Conservation (phyloP, 2,113 vertebrate species). For the Tricholaema leucomelas region DNA sequence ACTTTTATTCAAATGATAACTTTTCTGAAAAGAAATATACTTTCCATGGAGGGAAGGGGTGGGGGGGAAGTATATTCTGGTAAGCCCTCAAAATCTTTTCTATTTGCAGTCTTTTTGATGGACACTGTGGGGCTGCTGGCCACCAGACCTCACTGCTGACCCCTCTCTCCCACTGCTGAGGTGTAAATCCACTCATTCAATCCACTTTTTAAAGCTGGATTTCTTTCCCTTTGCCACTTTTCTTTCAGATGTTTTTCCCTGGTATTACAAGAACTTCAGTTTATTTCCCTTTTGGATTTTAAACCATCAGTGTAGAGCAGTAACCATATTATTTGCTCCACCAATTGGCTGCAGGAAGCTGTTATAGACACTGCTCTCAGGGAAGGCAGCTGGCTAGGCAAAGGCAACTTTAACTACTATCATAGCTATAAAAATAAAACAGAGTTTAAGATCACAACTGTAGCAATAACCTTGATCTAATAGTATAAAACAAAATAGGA, state of each 20-base stretch:
- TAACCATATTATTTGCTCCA: neutral
- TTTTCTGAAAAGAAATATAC: neutral
- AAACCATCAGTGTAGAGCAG: neutral
- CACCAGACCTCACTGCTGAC: neutral
- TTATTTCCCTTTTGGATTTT: slow-evolving; percentile 39
- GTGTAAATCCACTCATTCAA: neutral
- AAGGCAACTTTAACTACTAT: slow-evolving; percentile 26
- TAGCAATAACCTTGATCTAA: slow-evolving; percentile 60
- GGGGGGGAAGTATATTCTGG: no score
- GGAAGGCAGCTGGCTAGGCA: slow-evolving; percentile 37
- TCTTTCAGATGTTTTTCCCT: neutral
- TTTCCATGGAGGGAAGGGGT: neutral
- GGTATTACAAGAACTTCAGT: neutral
- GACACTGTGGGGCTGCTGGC: neutral
- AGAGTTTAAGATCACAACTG: slow-evolving; percentile 60
- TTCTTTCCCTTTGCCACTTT: neutral
- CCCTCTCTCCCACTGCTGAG: neutral
- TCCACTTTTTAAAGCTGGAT: neutral
- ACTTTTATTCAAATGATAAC: neutral
- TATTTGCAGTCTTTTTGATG: neutral
- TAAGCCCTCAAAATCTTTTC: neutral
- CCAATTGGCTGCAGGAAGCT: neutral
- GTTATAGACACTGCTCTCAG: neutral
- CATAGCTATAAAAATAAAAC: slow-evolving; percentile 54
- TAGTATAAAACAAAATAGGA: slow-evolving; percentile 59